Conservation (phyloP, 2,113 vertebrate species). For the Gnathonemus echidnorhynchus region DNA sequence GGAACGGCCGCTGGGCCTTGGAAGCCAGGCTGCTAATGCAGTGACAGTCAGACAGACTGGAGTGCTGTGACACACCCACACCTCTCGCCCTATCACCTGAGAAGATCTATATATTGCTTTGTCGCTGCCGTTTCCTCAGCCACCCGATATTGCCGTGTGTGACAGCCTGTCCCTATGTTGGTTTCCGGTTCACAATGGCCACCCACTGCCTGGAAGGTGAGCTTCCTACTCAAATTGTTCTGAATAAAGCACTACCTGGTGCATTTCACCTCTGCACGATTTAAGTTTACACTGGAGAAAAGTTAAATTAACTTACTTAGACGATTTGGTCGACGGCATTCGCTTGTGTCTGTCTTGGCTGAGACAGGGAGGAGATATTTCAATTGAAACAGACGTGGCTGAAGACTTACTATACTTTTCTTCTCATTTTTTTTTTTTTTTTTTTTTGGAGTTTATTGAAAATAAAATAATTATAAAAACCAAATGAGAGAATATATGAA, state of each 20-base stretch:
- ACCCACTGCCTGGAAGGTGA: constrained; percentile 38
- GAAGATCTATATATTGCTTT: constrained; percentile 47
- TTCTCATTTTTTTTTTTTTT: not conserved
- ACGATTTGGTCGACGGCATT: not conserved
- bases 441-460: constrained; percentile 53
- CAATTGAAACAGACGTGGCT: constrained; percentile 35
- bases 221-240: constrained; percentile 27
- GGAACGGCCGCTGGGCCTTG: constrained; percentile 65
- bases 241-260: constrained; percentile 40
- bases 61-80: constrained; percentile 21
- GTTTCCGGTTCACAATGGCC: not conserved
- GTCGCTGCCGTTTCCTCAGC: constrained; percentile 32
- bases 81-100: constrained; percentile 46
- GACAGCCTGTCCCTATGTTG: not conserved
- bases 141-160: constrained; percentile 24
- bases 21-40: constrained; percentile 65
- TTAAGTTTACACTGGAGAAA: constrained; percentile 49
- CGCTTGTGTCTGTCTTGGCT: not conserved
- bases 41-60: constrained; percentile 42
- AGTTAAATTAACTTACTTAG: not conserved
- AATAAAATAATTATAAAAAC: constrained; percentile 29
- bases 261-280: constrained; percentile 61
- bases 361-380: not conserved
- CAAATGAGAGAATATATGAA: not conserved
- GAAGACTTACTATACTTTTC: not conserved